A percentile compares a stretch with the other conserved stretches of the same genome.
These are phyloP conservation scores for Oxycera nigricornis DNA, from an alignment of 2,888 invertebrate genomes.

Conservation along the genomic window DNA sequence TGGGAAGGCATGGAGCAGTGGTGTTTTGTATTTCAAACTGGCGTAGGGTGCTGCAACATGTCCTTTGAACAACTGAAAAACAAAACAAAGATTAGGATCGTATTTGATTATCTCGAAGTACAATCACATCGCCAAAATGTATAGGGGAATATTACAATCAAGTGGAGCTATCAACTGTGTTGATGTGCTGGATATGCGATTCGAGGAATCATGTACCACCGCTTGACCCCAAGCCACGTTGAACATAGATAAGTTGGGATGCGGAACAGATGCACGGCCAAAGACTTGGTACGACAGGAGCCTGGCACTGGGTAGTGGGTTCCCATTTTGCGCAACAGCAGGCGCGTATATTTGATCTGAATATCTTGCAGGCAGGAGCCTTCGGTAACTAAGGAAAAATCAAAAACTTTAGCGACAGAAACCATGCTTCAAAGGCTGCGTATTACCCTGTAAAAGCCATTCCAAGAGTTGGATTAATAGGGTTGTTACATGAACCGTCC, in stretches of 20 bases:
- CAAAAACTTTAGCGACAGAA: not conserved
- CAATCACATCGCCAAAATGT: too few relatives aligned
- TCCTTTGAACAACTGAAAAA: constrained; percentile 78
- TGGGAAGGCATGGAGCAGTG: constrained; percentile 63
- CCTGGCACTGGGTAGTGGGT: constrained; percentile 73
- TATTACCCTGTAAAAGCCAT: constrained; percentile 6
- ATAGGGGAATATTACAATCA: too few relatives aligned
- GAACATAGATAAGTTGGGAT: constrained; percentile 75
- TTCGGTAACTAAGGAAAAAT: constrained; percentile 57
- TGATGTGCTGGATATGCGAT: too few relatives aligned
- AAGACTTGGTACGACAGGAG: constrained; percentile 74
- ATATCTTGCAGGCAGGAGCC: constrained; percentile 62
- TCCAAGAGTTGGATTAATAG: not conserved
- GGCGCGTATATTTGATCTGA: constrained; percentile 66
- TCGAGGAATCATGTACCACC: constrained; percentile 66
- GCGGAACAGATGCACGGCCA: constrained; percentile 73
- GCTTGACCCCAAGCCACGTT: constrained; percentile 72
- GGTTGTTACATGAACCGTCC: constrained; percentile 16
- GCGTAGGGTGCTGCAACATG: constrained; percentile 67
- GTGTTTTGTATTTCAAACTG: not conserved
- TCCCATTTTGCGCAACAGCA: constrained; percentile 69
- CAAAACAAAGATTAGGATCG: constrained; percentile 45
- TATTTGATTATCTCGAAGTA: too few relatives aligned
- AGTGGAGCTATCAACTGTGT: too few relatives aligned
- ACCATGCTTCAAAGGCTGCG: not conserved